These are phyloP conservation scores for Phoxinus dragarum DNA, from an alignment of 2,797 vertebrate species.

Conservation along the genomic window DNA sequence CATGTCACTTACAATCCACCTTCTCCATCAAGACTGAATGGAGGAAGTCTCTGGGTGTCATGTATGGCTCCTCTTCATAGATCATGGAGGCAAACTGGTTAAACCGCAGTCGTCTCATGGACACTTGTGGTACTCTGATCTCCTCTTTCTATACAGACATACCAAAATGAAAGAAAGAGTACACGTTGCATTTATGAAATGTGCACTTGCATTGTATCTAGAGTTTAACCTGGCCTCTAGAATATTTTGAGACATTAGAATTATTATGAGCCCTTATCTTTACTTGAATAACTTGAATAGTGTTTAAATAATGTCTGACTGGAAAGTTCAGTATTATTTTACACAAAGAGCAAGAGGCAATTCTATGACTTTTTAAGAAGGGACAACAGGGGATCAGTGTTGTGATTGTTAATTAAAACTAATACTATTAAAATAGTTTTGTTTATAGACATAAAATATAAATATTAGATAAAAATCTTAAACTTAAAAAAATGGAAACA, in stretches of 20 bases:
- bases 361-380: background rate
- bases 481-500: background rate
- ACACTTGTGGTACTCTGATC: conserved; percentile 57
- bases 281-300: background rate
- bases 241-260: background rate
- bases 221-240: background rate
- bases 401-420: background rate
- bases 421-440: background rate
- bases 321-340: background rate
- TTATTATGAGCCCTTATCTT: background rate
- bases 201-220: background rate
- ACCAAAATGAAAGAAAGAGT: conserved; percentile 34
- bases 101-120: conserved; percentile 87
- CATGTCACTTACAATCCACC: conserved; percentile 83
- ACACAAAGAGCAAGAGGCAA: background rate
- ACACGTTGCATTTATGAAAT: background rate
- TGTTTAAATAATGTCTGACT: background rate
- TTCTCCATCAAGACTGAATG: conserved; percentile 92
- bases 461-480: background rate
- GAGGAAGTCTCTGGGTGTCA: conserved; percentile 97
- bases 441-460: background rate
- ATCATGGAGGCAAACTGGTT: conserved; percentile 89
- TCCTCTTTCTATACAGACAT: conserved; percentile 59
- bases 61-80: conserved; percentile 88
- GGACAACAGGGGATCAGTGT: background rate